Conservation (phyloP, 2,113 vertebrate species). For the Balaenoptera acutorostrata region DNA sequence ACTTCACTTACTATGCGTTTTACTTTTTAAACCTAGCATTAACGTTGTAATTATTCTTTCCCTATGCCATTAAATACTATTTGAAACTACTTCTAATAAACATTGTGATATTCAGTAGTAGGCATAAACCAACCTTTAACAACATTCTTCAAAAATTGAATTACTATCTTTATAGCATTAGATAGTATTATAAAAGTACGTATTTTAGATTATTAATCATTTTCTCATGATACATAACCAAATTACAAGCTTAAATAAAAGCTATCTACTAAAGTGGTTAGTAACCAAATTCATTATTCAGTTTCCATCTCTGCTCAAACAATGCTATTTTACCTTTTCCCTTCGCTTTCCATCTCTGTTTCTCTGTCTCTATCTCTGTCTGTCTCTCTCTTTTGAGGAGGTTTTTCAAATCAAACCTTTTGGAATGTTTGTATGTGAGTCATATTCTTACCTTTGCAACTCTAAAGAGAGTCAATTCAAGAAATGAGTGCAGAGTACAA, state of each 20-base stretch:
- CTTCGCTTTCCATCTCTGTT: background rate
- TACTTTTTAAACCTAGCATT: background rate
- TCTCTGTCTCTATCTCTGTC: background rate
- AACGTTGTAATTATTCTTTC: background rate
- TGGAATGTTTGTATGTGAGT: background rate
- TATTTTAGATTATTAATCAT: background rate
- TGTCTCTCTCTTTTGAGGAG: background rate
- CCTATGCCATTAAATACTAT: background rate
- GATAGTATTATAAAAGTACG: background rate
- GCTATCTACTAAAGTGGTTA: background rate
- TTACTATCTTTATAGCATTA: background rate
- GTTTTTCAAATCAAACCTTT: background rate
- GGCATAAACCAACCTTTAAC: background rate
- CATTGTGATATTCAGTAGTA: background rate
- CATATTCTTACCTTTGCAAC: background rate
- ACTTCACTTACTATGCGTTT: background rate
- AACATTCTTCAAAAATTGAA: background rate
- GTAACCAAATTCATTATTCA: background rate
- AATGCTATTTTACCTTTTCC: background rate
- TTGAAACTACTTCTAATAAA: background rate
- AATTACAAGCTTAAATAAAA: slow-evolving; percentile 20
- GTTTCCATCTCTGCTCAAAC: background rate
- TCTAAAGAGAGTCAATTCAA: background rate
- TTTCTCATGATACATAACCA: background rate
- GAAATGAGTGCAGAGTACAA: background rate